Base-by-base conservation (phyloP, 2,113 vertebrate species). In the Cranoglanis bouderius region DNA sequence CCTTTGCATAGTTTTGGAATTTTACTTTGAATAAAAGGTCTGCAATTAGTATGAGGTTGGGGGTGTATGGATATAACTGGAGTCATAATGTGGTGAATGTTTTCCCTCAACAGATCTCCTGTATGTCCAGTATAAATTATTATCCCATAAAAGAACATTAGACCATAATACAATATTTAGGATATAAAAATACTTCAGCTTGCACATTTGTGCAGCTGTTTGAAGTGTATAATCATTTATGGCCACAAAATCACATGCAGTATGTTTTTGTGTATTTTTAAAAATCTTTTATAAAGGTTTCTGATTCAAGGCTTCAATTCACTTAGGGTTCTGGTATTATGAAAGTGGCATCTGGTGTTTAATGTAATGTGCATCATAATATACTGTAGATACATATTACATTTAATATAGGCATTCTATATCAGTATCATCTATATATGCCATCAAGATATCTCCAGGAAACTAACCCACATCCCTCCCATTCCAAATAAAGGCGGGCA, bases 401-500 rank as follows among this genome's bases (percentile, higher is more conserved):
- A 43, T 77, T 46, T 77, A 21, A 43, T 43, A 26, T 13, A n/a
- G 26, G 6, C 1, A 0, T 49, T 46, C 6, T 49, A 46, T 35
- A 19, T 32, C 29, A 4, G 21, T 51, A 65, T 85, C 10, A 61
- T 51, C 29, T 32, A 8, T 21, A 57, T 57, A 55, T 35, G 51
- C 26, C 53, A 78, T n/a, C 51, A 29, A 46, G 57, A 40, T 51
- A 13, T 81, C 40, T 63, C 13, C 67, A 61, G 82, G 70, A 88
- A 53, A 55, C 53, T 13, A 19, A 12, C 46, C 18, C 35, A 67
- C 16, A 80, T 40, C 74, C 74, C 51, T 63, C 82, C 87, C 38
- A 38, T 38, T 29, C 61, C 74, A 38, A 38, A 67, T 74, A 70
- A 46, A 87, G 89, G 38, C 40, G 61, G 91, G 80, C 63, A 32